phyloP scores from a whole-genome alignment of 2,888 invertebrate genomes.

The Conchocele bisecta region DNA sequence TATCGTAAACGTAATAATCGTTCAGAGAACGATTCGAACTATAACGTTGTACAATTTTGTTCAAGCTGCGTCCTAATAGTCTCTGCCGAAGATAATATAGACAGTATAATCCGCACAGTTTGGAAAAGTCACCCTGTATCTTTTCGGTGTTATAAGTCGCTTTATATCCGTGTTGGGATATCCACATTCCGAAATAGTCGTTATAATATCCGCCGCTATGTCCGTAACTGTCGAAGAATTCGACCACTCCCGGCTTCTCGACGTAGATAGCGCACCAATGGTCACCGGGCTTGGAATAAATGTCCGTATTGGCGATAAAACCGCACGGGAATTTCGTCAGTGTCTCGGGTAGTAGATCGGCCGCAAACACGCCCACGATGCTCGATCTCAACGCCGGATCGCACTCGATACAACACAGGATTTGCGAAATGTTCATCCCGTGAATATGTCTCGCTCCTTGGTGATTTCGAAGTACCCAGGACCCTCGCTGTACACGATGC shows the following conservation, averaged over 20 bases:
- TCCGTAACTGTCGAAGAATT: slow-evolving; percentile 36
- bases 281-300: slow-evolving; percentile 10
- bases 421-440: slow-evolving; percentile 19
- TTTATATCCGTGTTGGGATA: too few relatives aligned
- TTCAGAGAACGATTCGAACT: too few relatives aligned
- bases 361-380: slow-evolving; percentile 12
- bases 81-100: slow-evolving; percentile 28
- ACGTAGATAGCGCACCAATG: slow-evolving; percentile 30
- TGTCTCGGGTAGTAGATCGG: background rate
- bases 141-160: too few relatives aligned
- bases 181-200: too few relatives aligned
- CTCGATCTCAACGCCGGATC: background rate
- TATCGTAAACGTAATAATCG: too few relatives aligned
- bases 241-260: slow-evolving; percentile 2
- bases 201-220: too few relatives aligned
- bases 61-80: slow-evolving; percentile 9
- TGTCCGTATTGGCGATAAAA: slow-evolving; percentile 23
- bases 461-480: slow-evolving; percentile 26
- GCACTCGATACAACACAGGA: slow-evolving; percentile 21
- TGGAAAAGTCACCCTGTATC: slow-evolving; percentile 22
- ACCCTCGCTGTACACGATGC: slow-evolving; percentile 29
- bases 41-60: slow-evolving; percentile 14
- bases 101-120: slow-evolving; percentile 35
- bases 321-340: slow-evolving; percentile 1
- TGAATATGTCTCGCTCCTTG: slow-evolving; percentile 11